These are phyloP conservation scores for Orthosia incerta DNA, from an alignment of 2,888 invertebrate genomes.

Conservation along the genomic window DNA sequence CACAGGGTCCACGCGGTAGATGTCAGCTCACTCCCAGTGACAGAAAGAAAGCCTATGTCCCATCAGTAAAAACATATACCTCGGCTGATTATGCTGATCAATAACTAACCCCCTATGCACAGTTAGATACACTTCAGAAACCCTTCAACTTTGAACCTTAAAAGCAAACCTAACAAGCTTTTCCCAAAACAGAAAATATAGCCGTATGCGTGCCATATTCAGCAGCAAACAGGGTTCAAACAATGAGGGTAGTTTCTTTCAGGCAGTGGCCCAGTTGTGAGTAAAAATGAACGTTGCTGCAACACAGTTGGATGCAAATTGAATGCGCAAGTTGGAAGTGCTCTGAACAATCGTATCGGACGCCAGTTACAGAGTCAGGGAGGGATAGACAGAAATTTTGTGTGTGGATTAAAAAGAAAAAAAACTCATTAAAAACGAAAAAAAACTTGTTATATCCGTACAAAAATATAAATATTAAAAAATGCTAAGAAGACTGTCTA, in stretches of 20 bases:
- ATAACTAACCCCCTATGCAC: not conserved
- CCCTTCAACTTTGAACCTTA: no score
- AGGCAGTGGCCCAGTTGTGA: conserved; percentile 75
- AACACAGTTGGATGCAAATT: conserved; percentile 83
- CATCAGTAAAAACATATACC: no score
- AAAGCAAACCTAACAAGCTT: not conserved
- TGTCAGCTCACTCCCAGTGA: no score
- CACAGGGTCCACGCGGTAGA: no score
- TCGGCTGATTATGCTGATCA: no score
- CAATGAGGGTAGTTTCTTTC: conserved; percentile 65
- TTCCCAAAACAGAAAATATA: conserved; percentile 1
- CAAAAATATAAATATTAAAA: no score
- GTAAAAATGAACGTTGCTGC: conserved; percentile 83
- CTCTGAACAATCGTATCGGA: conserved; percentile 83
- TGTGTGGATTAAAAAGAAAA: no score
- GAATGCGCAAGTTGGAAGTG: conserved; percentile 84
- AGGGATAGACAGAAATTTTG: conserved; percentile 50
- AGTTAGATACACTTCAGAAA: no score
- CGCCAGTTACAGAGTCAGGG: conserved; percentile 62
- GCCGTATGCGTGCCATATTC: conserved; percentile 40
- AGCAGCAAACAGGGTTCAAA: conserved; percentile 44
- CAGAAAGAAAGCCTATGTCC: not conserved
- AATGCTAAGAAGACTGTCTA: no score
- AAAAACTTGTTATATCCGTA: no score
- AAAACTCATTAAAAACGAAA: no score